phyloP scores from a whole-genome alignment of 2,113 vertebrate genomes.

The Rhinogobius similis region DNA sequence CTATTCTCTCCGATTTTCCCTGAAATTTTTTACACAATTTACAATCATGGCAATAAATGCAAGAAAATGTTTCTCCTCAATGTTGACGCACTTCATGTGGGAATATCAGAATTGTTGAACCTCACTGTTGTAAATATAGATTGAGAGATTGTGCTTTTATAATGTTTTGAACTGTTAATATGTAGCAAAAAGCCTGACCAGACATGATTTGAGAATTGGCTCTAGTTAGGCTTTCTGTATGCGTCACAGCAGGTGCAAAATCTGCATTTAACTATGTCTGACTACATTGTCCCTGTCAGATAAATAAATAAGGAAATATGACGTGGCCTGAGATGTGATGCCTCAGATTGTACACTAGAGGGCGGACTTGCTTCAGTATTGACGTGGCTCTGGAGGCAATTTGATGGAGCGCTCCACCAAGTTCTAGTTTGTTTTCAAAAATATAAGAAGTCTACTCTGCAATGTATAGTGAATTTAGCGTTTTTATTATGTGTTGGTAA shows the following conservation, averaged over 20 bases:
- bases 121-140: not conserved
- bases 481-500: not conserved
- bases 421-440: not conserved
- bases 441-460: not conserved
- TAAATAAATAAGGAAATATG: not conserved
- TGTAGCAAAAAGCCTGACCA: not conserved
- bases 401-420: not conserved
- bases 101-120: no score
- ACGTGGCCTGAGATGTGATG: not conserved
- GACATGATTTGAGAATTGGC: no score
- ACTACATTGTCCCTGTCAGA: no score
- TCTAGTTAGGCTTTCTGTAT: no score
- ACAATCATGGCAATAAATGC: no score
- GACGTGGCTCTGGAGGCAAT: not conserved
- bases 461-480: not conserved
- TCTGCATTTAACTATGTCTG: no score
- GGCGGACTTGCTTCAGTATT: not conserved
- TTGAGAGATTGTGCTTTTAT: no score
- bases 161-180: not conserved
- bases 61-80: no score
- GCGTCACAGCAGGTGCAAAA: no score
- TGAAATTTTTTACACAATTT: no score
- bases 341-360: not conserved
- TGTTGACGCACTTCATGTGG: no score
- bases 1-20: no score